Conservation (phyloP, 2,888 invertebrate species). For the Heliconius erato region DNA sequence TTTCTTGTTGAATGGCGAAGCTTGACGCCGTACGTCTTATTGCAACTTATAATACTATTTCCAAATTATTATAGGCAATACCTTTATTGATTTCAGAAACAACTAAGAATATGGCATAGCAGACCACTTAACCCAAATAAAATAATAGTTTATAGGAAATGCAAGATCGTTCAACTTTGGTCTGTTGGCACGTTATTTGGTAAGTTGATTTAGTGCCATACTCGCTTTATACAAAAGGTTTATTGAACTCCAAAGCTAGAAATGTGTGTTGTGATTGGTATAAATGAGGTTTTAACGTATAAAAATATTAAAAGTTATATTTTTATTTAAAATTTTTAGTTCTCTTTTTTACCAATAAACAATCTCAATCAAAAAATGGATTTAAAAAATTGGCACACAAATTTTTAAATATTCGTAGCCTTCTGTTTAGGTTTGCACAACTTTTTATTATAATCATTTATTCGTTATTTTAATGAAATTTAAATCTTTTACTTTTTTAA, state of each 20-base stretch:
- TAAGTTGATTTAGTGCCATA: constrained; percentile 16
- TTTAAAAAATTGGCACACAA: too few relatives aligned
- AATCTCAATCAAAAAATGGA: too few relatives aligned
- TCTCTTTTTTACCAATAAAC: too few relatives aligned
- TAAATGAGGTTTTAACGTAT: neutral
- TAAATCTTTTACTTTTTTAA: too few relatives aligned
- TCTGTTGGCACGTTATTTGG: constrained; percentile 31
- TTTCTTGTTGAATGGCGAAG: too few relatives aligned
- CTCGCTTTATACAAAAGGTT: neutral
- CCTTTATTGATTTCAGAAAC: neutral
- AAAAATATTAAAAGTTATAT: too few relatives aligned
- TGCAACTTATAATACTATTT: neutral
- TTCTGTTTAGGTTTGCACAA: too few relatives aligned
- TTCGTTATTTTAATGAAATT: too few relatives aligned
- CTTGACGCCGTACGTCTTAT: neutral
- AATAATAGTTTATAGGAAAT: constrained; percentile 16
- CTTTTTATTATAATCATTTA: too few relatives aligned
- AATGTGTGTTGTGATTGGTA: neutral
- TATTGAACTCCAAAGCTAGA: neutral
- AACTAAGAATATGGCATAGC: neutral
- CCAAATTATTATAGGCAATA: neutral
- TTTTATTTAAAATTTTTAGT: too few relatives aligned
- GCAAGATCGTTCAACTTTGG: constrained; percentile 31
- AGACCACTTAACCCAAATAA: constrained; percentile 28
- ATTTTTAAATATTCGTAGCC: too few relatives aligned